Evolutionary conservation across 2,888 invertebrate species (phyloP).

Genomic region (Aphidoletes aphidimyza): DNA sequence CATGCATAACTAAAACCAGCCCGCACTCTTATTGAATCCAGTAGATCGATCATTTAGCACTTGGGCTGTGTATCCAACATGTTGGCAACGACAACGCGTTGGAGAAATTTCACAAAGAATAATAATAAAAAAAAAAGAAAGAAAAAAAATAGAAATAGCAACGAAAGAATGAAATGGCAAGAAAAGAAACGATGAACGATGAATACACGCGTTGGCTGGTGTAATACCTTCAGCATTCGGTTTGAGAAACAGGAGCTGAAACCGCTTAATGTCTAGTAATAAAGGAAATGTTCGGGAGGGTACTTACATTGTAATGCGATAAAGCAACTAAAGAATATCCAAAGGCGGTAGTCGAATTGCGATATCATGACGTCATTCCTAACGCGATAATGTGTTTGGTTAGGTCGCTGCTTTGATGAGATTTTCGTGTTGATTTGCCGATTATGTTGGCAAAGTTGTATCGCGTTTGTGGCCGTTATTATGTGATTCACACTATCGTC

Average conservation of each 20-base stretch:
- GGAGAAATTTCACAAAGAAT: not conserved
- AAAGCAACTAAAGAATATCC: slow-evolving; percentile 53
- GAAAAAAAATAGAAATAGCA: not conserved
- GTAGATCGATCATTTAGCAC: not conserved
- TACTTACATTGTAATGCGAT: slow-evolving; percentile 54
- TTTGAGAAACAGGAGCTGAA: not conserved
- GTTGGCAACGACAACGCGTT: no score
- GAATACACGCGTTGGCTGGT: no score
- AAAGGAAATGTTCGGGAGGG: slow-evolving; percentile 28
- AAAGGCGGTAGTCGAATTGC: slow-evolving; percentile 53
- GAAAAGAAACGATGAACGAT: not conserved
- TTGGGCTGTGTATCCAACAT: not conserved
- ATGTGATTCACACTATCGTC: not conserved
- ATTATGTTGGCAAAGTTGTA: slow-evolving; percentile 32
- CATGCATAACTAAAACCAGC: slow-evolving; percentile 24
- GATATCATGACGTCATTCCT: slow-evolving; percentile 54
- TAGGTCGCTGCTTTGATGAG: slow-evolving; percentile 48
- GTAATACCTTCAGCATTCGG: no score
- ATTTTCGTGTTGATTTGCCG: slow-evolving; percentile 36
- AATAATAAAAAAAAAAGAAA: not conserved
- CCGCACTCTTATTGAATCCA: not conserved
- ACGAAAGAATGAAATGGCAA: not conserved
- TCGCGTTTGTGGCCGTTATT: not conserved
- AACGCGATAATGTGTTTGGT: slow-evolving; percentile 51
- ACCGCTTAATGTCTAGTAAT: slow-evolving; percentile 52